Base-by-base conservation (phyloP, 2,888 invertebrate genomes). In the Mylabris sibirica region DNA sequence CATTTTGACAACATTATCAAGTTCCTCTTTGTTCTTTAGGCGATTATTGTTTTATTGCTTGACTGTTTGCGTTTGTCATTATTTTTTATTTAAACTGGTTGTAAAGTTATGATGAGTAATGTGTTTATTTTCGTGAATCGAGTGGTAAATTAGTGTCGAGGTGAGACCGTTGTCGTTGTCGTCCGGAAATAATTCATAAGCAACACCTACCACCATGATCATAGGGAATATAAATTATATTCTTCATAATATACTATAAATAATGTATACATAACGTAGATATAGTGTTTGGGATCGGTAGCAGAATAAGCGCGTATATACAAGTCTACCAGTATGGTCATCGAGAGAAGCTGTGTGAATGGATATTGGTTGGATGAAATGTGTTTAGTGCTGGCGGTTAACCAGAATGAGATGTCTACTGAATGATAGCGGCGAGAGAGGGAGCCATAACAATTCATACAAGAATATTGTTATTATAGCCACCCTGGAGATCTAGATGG, bases 401-500 rank as follows among this genome's bases (percentile, higher is more conserved):
- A 72, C 71, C 74, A 69, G 74, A 78, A 77, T 76, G 78, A 78
- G 78, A 78, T 76, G 76, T 78, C 78, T 77, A 73, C 74, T 77
- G 76, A 76, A 78, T 76, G 78, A 78, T 77, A 77, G 74, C 74
- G 72, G 72, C 30, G 65, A 68, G 71, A 57, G 34, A 64, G 35
- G 12, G 49, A 68, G 68, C 74, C 65, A 72, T 75, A 75, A 78
- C 77, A 76, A 77, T 75, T 76, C 76, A 76, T 76, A 78, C 75
- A 72, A 75, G 75, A 74, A 79, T 79, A 80, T 79, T 76, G 80
- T 80, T 78, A 80, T 79, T 78, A 76, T 77, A 72, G 79, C 81
- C 81, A 81, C 82, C 81, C 77, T 77, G 79, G 78, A 78, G 81
- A 78, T 79, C 76, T 74, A 77, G 83, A 82, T 83, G 76, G 78